Conservation (phyloP, 2,113 vertebrate species). For the Cheilinus undulatus region DNA sequence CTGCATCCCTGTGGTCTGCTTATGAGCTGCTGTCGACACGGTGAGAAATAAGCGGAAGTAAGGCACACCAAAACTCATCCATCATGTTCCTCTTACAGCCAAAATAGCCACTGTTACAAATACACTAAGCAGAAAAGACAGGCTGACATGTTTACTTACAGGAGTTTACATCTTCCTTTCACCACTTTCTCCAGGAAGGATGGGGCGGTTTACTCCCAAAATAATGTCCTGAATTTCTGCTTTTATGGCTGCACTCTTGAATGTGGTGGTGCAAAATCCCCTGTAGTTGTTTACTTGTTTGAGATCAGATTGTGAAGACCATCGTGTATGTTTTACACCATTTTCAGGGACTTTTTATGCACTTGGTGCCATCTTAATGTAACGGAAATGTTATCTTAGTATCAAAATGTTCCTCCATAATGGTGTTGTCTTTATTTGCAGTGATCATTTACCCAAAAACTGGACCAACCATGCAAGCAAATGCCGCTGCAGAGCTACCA, state of each 20-base stretch:
- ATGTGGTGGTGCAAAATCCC: background rate
- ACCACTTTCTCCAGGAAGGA: background rate
- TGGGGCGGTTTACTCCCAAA: background rate
- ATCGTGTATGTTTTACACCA: background rate
- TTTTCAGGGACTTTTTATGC: background rate
- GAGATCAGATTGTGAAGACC: background rate
- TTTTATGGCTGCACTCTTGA: background rate
- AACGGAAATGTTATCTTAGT: too few species aligned
- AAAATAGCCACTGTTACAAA: slow-evolving; percentile 45
- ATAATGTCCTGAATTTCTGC: background rate
- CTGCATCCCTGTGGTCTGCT: slow-evolving; percentile 18
- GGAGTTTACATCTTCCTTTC: slow-evolving; percentile 28
- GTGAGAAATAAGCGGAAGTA: slow-evolving; percentile 29
- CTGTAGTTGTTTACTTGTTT: background rate
- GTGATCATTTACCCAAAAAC: too few species aligned
- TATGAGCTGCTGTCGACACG: slow-evolving; percentile 2
- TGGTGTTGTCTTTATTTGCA: too few species aligned
- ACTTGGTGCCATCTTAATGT: too few species aligned
- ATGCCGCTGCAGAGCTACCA: too few species aligned
- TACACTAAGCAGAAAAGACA: slow-evolving; percentile 12
- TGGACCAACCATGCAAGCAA: too few species aligned
- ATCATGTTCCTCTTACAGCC: slow-evolving; percentile 36
- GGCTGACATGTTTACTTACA: slow-evolving; percentile 11
- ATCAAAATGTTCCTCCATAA: too few species aligned
- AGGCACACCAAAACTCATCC: slow-evolving; percentile 39